phyloP scores from a whole-genome alignment of 1,140 invertebrate species.

The Eriocheir sinensis region DNA sequence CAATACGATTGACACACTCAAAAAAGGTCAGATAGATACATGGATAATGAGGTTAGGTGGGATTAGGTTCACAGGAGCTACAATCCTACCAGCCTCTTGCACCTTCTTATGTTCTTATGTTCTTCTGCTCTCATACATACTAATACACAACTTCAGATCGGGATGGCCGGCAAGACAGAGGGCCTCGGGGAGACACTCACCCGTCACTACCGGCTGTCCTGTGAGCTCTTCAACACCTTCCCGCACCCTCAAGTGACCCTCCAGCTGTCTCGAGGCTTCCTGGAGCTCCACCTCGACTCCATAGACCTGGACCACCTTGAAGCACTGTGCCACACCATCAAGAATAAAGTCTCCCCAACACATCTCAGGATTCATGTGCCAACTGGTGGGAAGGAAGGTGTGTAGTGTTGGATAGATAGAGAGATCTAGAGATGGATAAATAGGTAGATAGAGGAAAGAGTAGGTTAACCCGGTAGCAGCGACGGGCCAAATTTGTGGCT shows the following conservation, averaged over 20 bases:
- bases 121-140: no score
- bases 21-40: no score
- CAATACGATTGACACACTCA: no score
- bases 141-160: not conserved
- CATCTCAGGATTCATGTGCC: not conserved
- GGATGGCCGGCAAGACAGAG: not conserved
- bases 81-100: no score
- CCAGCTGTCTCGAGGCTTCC: slow-evolving; percentile 55
- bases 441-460: no score
- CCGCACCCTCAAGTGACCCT: slow-evolving; percentile 42
- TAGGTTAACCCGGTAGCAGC: no score
- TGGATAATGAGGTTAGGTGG: no score
- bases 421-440: no score
- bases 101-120: no score
- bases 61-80: no score
- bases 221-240: slow-evolving; percentile 64
- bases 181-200: slow-evolving; percentile 60
- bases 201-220: slow-evolving; percentile 60
- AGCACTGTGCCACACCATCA: slow-evolving; percentile 56
- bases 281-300: slow-evolving; percentile 9
- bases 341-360: slow-evolving; percentile 56
- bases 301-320: slow-evolving; percentile 57
- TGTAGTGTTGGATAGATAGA: no score
- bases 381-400: slow-evolving; percentile 41
- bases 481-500: no score